Base-by-base conservation (phyloP, 2,888 invertebrate species). In the Syritta pipiens region DNA sequence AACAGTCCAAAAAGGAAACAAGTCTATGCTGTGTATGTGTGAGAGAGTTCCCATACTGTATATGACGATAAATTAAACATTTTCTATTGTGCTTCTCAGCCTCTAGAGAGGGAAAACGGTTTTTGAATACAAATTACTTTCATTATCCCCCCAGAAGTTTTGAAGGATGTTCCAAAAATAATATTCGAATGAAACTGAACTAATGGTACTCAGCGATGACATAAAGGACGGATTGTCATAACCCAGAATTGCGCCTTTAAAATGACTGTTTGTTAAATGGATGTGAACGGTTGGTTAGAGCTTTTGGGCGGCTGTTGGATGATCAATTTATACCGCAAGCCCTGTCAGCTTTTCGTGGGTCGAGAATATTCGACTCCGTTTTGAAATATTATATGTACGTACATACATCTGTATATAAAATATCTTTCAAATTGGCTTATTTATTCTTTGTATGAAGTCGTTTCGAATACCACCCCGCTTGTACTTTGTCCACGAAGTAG, bases 91-190 rank as follows among this genome's bases (percentile, higher is more conserved):
- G 32, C 35, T 44, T n/a, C n/a, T 32, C 40, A 28, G 17, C 37
- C 60, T 30, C 42, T 17, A 30, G 35, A 48, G 63, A 32, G 32
- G 44, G 26, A 62, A 68, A 74, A 79, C 74, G 44, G 20, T 46
- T 62, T 30, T 46, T 62, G 79, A 79, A 79, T 79, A 74, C 74
- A 79, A 79, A 79, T 79, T 49, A 63, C 79, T 68, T 57, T 74
- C 62, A 74, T 79, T 79, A 79, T 68, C 67, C 74, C 55, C 26
- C 1, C 55, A 44, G 44, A 67, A 62, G 55, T 62, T 67, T 32
- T 28, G 65, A 44, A 62, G 57, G 65, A 74, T 72, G 30, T 67
- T 72, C 44, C 48, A 44, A 67, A 62, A 74, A 74, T 79, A 79
- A 74, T 62, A 74, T 62, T 68, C 37, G 67, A 68, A 67, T 62